Percentiles rank a stretch among this genome's conserved stretches.
phyloP scores from a whole-genome alignment of 1,140 invertebrate species.

The Papilio polyxenes region DNA sequence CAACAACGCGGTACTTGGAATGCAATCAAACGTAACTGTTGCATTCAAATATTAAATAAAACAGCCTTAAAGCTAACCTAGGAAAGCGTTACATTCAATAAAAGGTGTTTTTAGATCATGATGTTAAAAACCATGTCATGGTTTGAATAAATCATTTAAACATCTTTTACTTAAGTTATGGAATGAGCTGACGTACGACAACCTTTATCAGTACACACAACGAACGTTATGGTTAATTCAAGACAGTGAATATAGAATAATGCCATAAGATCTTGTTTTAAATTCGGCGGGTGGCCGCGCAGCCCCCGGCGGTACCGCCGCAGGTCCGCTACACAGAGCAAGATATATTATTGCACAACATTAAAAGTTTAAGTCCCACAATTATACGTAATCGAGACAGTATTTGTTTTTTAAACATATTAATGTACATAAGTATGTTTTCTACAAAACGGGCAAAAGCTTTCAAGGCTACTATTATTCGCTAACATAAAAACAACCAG shows the following conservation, averaged over 20 bases:
- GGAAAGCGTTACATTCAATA: too few relatives aligned
- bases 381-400: neutral
- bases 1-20: slow-evolving; percentile 1
- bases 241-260: slow-evolving; percentile 44
- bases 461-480: too few relatives aligned
- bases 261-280: slow-evolving; percentile 54
- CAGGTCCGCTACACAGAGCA: neutral
- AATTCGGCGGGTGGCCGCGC: slow-evolving; percentile 55
- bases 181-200: neutral
- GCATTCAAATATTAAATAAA: neutral
- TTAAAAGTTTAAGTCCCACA: neutral
- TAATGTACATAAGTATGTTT: neutral
- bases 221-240: slow-evolving; percentile 43
- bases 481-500: too few relatives aligned
- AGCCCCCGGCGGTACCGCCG: slow-evolving; percentile 40
- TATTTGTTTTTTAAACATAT: neutral
- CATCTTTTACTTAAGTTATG: neutral
- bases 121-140: too few relatives aligned
- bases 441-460: neutral
- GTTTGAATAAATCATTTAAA: neutral
- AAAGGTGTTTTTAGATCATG: too few relatives aligned
- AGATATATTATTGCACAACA: neutral
- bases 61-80: too few relatives aligned
- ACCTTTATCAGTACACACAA: slow-evolving; percentile 7
- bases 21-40: slow-evolving; percentile 16